These are phyloP conservation scores for Apis laboriosa DNA, from an alignment of 1,140 invertebrate genomes.

Conservation along the genomic window DNA sequence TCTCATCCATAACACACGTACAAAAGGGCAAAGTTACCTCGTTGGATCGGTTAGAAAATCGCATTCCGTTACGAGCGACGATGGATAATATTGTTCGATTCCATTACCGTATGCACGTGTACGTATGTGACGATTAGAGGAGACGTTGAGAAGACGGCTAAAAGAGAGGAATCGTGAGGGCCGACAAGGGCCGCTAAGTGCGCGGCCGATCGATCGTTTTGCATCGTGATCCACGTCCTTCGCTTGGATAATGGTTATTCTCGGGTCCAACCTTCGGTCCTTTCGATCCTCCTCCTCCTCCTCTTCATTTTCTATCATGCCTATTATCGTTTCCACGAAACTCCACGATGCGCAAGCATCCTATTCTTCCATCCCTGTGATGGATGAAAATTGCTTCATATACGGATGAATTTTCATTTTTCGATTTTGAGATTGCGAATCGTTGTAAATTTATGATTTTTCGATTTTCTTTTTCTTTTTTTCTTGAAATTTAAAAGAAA, in stretches of 20 bases:
- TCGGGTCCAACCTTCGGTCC: not conserved
- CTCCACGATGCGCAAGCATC: too few species aligned
- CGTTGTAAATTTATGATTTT: too few species aligned
- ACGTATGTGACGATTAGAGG: constrained; percentile 24
- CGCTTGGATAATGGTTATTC: constrained; percentile 42
- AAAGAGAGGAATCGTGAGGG: not conserved
- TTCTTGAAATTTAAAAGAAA: too few species aligned
- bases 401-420: too few species aligned
- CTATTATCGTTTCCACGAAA: constrained; percentile 26
- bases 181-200: constrained; percentile 27
- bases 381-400: too few species aligned
- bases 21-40: not conserved
- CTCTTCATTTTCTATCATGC: constrained; percentile 19
- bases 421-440: too few species aligned
- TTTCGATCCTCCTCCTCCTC: constrained; percentile 16
- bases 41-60: not conserved
- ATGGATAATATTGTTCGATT: constrained; percentile 12
- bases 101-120: constrained; percentile 29
- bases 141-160: not conserved
- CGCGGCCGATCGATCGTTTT: constrained; percentile 34
- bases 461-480: too few species aligned
- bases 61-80: not conserved
- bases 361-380: too few species aligned
- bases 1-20: too few species aligned
- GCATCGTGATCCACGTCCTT: constrained; percentile 43